Percentiles rank a stretch among this genome's conserved stretches.
phyloP scores from a whole-genome alignment of 2,888 invertebrate genomes.

The Bugula neritina region DNA sequence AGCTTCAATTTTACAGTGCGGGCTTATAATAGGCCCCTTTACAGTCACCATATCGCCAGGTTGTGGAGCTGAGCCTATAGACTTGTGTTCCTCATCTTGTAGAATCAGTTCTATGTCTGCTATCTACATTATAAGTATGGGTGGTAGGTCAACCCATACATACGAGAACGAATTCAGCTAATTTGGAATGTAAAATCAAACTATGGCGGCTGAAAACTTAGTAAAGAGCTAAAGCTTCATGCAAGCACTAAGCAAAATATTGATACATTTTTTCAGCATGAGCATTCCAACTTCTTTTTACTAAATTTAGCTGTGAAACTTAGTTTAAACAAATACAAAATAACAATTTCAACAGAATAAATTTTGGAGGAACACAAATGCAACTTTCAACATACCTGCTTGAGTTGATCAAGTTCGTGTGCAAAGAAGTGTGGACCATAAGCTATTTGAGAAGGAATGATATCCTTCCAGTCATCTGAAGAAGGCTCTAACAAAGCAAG shows the following conservation, averaged over 20 bases:
- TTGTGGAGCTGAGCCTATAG: background rate
- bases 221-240: too few relatives aligned
- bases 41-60: background rate
- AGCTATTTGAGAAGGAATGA: background rate
- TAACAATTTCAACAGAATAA: too few relatives aligned
- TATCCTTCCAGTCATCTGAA: background rate
- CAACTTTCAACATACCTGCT: conserved; percentile 10
- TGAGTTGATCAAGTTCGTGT: background rate
- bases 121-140: background rate
- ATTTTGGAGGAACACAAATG: too few relatives aligned
- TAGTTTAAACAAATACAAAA: too few relatives aligned
- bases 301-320: too few relatives aligned
- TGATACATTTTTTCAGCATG: too few relatives aligned
- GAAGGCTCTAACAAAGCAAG: background rate
- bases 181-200: too few relatives aligned
- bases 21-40: background rate
- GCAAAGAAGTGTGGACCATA: conserved; percentile 18
- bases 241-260: too few relatives aligned
- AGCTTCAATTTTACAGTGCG: conserved; percentile 8
- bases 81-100: background rate
- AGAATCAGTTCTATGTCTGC: conserved; percentile 6
- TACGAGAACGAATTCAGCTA: too few relatives aligned
- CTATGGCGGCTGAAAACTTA: too few relatives aligned
- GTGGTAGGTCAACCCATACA: too few relatives aligned
- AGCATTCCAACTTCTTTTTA: too few relatives aligned